Conservation (phyloP, 2,888 invertebrate species). For the Antitype chi region DNA sequence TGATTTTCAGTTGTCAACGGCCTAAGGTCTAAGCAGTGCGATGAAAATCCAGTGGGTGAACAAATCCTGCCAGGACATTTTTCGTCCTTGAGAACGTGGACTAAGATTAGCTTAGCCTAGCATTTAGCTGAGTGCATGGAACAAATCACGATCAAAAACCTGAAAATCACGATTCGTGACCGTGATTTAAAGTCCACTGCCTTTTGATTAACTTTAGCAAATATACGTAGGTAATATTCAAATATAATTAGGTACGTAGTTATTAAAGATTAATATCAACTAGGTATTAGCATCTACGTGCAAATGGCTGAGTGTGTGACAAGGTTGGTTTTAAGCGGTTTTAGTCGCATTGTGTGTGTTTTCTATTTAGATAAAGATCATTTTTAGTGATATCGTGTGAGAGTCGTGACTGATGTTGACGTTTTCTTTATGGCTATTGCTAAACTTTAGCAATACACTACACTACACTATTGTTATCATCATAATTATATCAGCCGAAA, state of each 20-base stretch:
- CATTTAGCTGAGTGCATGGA: background rate
- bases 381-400: background rate
- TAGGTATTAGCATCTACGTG: background rate
- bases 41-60: too few species aligned
- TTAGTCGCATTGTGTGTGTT: background rate
- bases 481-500: too few species aligned
- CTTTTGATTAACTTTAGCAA: background rate
- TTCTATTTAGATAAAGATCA: background rate
- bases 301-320: conserved; percentile 5
- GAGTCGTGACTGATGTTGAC: background rate
- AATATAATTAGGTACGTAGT: background rate
- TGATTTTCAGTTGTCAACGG: too few species aligned
- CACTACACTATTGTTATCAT: background rate
- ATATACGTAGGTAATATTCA: background rate
- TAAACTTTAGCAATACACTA: background rate
- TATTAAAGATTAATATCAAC: background rate
- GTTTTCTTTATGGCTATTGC: background rate
- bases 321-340: conserved; percentile 34
- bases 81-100: too few species aligned
- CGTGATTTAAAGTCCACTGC: conserved; percentile 7
- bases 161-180: conserved; percentile 9
- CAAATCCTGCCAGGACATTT: too few species aligned
- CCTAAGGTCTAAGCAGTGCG: too few species aligned
- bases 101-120: background rate
- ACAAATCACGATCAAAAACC: background rate